Evolutionary conservation across 2,113 vertebrate species (phyloP), one percentile per base, ranked within the genome.

Genomic region (Delphinapterus leucas): DNA sequence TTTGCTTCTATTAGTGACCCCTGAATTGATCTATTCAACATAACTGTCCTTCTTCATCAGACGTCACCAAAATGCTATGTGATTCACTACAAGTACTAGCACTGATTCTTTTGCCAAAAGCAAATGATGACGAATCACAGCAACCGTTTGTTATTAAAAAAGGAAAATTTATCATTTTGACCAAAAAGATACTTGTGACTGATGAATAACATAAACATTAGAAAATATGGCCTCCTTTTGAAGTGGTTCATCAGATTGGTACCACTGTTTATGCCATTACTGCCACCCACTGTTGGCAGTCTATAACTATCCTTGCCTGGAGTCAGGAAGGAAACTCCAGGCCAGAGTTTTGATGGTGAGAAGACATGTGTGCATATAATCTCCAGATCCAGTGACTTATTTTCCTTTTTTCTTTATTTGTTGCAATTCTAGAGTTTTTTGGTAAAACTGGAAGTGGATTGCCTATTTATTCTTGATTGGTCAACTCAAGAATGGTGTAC

Each of bases 301-400:
- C 49, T 61, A 33, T 33, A 76, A 8, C 23, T 14, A 13, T 61
- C n/a, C 20, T 20, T 26, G 33, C 26, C 5, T 14, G 8, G n/a
- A 49, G 5, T 70, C 41, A 18, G 58, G 60, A 80, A 63, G 38
- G 53, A n/a, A 41, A n/a, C 20, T 61, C 10, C 3, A 61, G 41
- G 33, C 14, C 33, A 8, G 0, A 28, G 61, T 31, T 61, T 61
- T 89, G 21, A 85, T 15, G 18, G n/a, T 36, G 20, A 77, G 33
- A 41, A 65, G 49, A 71, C 55, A 18, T 1, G 1, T 25, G 1
- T n/a, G 7, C 21, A 0, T 36, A 44, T 28, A 15, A 53, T 68
- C n/a, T 53, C 70, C 20, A 58, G n/a, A 68, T 8, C 31, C 47
- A 49, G 47, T 14, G 84, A 61, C 65, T 61, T 25, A 6, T 33